phyloP scores from a whole-genome alignment of 1,140 invertebrate genomes.

The Scaptomyza pallida region DNA sequence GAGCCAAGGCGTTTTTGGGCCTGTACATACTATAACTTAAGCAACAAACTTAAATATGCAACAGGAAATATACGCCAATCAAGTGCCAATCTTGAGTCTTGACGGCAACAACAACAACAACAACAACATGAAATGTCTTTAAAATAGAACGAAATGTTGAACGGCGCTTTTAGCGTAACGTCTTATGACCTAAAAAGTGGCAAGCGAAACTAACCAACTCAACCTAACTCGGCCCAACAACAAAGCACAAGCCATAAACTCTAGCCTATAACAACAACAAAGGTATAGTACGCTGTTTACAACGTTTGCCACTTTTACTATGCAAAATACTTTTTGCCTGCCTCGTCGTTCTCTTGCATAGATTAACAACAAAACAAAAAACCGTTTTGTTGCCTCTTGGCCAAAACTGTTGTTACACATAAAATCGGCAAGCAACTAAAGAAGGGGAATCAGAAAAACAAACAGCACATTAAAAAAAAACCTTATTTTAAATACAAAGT shows the following conservation, averaged over 20 bases:
- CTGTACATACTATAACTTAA: slow-evolving; percentile 14
- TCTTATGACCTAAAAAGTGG: slow-evolving; percentile 77
- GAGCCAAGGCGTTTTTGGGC: slow-evolving; percentile 44
- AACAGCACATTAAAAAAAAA: not conserved
- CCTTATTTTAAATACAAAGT: not conserved
- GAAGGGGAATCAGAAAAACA: not conserved
- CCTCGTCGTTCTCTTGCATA: slow-evolving; percentile 49
- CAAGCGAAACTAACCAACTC: slow-evolving; percentile 58
- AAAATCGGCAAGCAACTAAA: not conserved
- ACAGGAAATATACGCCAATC: slow-evolving; percentile 83
- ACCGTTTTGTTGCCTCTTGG: slow-evolving; percentile 46
- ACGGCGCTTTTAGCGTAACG: slow-evolving; percentile 61
- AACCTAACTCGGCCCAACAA: slow-evolving; percentile 38
- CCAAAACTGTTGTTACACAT: not conserved
- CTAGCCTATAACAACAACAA: slow-evolving; percentile 27
- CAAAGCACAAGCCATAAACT: slow-evolving; percentile 43
- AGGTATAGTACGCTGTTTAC: slow-evolving; percentile 22
- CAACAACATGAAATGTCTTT: slow-evolving; percentile 69
- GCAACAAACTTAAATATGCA: slow-evolving; percentile 80
- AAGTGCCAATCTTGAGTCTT: slow-evolving; percentile 76
- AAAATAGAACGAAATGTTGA: slow-evolving; percentile 79
- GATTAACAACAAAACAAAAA: slow-evolving; percentile 61
- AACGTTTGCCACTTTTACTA: slow-evolving; percentile 58
- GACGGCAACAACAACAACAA: slow-evolving; percentile 54
- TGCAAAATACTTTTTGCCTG: slow-evolving; percentile 67